A percentile compares a stretch with the other conserved stretches of the same genome.
These are phyloP conservation scores for Chelonus insularis DNA, from an alignment of 1,140 invertebrate species.

Conservation along the genomic window DNA sequence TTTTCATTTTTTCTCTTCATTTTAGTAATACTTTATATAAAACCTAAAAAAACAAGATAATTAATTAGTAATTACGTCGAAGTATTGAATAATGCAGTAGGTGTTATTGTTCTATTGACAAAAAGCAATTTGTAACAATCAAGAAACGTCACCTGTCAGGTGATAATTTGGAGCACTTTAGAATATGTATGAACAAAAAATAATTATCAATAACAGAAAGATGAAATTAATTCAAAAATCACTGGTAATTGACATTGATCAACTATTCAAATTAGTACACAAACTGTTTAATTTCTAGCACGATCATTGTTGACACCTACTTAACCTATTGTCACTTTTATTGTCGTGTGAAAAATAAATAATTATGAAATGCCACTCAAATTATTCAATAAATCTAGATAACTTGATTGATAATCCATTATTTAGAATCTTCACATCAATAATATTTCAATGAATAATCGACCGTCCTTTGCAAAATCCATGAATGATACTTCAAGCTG, in stretches of 20 bases:
- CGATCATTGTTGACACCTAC: constrained; percentile 6
- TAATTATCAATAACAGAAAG: no score
- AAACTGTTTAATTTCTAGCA: constrained; percentile 16
- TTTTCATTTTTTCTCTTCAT: constrained; percentile 37
- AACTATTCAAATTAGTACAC: background rate
- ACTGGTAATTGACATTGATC: background rate
- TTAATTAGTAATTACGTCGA: background rate
- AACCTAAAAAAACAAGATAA: background rate
- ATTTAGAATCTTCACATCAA: background rate
- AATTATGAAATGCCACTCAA: background rate
- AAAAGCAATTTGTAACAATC: no score
- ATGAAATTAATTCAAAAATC: background rate
- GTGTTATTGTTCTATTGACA: no score
- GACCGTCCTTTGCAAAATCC: background rate
- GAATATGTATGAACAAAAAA: no score
- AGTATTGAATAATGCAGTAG: no score
- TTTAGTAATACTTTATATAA: background rate
- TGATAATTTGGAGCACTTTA: no score
- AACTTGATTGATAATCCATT: no score
- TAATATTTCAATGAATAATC: background rate
- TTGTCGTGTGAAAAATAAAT: background rate
- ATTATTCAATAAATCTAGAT: no score
- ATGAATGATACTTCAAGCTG: background rate
- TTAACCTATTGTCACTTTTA: background rate
- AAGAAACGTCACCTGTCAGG: no score